Conservation (phyloP, 2,888 invertebrate species). For the Polylopha cassiicola region DNA sequence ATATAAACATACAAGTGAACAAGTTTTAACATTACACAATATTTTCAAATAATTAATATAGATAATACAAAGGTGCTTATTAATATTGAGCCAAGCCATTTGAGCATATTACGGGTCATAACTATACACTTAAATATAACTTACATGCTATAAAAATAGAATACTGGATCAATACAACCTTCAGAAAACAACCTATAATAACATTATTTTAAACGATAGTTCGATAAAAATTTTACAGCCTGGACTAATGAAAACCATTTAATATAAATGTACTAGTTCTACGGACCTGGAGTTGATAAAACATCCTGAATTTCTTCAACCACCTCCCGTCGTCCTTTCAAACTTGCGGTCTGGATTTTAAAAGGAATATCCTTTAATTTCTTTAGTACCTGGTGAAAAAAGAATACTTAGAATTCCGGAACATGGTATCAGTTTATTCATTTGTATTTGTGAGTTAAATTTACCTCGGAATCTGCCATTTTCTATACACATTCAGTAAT, state of each 20-base stretch:
- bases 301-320: slow-evolving; percentile 82
- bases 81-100: too few relatives aligned
- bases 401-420: slow-evolving; percentile 24
- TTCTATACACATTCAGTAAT: slow-evolving; percentile 59
- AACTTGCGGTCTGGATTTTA: slow-evolving; percentile 84
- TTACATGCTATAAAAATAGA: slow-evolving; percentile 19
- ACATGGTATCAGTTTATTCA: slow-evolving; percentile 14
- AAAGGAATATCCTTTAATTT: slow-evolving; percentile 85
- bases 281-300: slow-evolving; percentile 84
- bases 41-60: too few relatives aligned
- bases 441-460: slow-evolving; percentile 24
- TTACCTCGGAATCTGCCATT: slow-evolving; percentile 84
- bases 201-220: slow-evolving; percentile 1
- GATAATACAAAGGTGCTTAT: too few relatives aligned
- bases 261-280: neutral
- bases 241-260: neutral
- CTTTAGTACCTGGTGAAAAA: slow-evolving; percentile 76
- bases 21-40: too few relatives aligned
- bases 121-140: slow-evolving; percentile 6
- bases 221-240: neutral
- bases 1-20: too few relatives aligned
- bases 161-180: slow-evolving; percentile 21
- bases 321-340: slow-evolving; percentile 82
- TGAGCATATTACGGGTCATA: too few relatives aligned
- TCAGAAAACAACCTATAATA: slow-evolving; percentile 15